Conservation (phyloP, 2,888 invertebrate species). For the Zeuzera pyrina region DNA sequence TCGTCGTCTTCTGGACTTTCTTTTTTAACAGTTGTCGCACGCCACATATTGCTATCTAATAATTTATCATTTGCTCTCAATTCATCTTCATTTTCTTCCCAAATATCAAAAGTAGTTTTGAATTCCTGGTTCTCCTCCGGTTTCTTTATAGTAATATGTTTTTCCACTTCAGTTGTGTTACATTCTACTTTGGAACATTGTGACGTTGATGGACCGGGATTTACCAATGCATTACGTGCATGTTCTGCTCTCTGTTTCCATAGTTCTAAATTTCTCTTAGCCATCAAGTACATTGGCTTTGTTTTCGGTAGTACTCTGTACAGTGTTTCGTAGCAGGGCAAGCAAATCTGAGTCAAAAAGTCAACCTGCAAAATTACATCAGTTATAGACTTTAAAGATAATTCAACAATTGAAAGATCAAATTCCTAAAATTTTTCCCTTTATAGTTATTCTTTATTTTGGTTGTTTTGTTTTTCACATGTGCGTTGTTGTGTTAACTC, state of each 20-base stretch:
- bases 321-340: constrained; percentile 84
- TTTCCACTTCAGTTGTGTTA: constrained; percentile 2
- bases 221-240: constrained; percentile 11
- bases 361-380: constrained; percentile 75
- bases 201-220: not conserved
- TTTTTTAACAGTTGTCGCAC: too few species aligned
- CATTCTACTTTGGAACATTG: constrained; percentile 9
- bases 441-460: too few species aligned
- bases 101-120: constrained; percentile 20
- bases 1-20: too few species aligned
- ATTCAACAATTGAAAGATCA: too few species aligned
- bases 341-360: constrained; percentile 84
- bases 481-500: too few species aligned
- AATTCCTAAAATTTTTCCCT: too few species aligned
- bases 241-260: constrained; percentile 32
- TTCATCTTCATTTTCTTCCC: constrained; percentile 26
- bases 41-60: too few species aligned
- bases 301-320: constrained; percentile 79
- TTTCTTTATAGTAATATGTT: constrained; percentile 1
- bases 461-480: too few species aligned
- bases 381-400: too few species aligned
- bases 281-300: constrained; percentile 79
- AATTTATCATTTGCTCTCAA: too few species aligned
- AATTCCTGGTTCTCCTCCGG: constrained; percentile 11
- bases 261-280: constrained; percentile 59